Percentiles rank a stretch among this genome's conserved stretches.
These are phyloP conservation scores for Drosophila subpulchrella DNA, from an alignment of 1,140 invertebrate genomes.

Conservation along the genomic window DNA sequence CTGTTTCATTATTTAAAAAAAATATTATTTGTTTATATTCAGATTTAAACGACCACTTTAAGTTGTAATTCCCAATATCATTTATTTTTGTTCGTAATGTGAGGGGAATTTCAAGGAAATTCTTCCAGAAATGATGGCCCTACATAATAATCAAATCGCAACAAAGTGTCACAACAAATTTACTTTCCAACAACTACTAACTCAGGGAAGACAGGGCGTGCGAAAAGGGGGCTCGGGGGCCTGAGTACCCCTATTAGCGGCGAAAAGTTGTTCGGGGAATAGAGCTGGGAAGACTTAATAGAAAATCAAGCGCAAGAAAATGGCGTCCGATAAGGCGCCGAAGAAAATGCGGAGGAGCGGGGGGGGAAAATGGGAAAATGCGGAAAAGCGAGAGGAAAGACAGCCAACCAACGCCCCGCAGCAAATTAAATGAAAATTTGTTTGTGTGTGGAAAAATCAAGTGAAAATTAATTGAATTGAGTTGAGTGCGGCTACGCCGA, in stretches of 20 bases:
- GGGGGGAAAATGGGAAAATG: background rate
- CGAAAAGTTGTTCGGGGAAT: conserved; percentile 50
- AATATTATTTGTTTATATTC: no score
- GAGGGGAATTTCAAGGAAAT: background rate
- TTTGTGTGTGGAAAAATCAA: conserved; percentile 83
- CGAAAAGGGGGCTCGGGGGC: background rate
- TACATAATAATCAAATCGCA: conserved; percentile 42
- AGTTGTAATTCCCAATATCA: background rate
- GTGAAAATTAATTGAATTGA: conserved; percentile 85
- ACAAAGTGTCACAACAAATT: conserved; percentile 21
- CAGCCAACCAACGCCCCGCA: conserved; percentile 59
- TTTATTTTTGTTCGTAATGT: background rate
- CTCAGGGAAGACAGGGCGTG: background rate
- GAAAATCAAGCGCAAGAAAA: conserved; percentile 78
- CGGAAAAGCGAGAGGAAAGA: conserved; percentile 5
- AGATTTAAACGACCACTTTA: no score
- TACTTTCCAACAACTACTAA: conserved; percentile 10
- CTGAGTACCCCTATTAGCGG: conserved; percentile 32
- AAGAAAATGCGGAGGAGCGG: conserved; percentile 1
- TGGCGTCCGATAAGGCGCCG: conserved; percentile 66
- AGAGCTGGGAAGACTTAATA: conserved; percentile 60
- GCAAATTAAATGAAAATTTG: conserved; percentile 83
- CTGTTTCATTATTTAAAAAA: no score
- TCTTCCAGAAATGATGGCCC: conserved; percentile 8
- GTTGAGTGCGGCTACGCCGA: conserved; percentile 73